Evolutionary conservation across 2,888 invertebrate genomes (phyloP).

Genomic region (Hypomecis punctinalis): DNA sequence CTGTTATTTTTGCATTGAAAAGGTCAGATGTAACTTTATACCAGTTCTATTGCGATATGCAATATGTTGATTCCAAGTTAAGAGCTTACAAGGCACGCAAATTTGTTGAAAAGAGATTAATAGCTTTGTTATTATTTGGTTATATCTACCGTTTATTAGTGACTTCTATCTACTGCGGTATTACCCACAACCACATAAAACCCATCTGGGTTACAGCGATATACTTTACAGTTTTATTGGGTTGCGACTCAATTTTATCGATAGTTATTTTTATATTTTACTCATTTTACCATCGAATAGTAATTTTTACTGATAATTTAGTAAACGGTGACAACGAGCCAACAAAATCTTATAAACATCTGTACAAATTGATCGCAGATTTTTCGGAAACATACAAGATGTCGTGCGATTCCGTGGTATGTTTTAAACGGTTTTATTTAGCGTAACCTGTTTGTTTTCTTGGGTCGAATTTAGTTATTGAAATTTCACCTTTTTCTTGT

Average conservation of each 20-base stretch:
- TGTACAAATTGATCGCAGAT: slow-evolving; percentile 6
- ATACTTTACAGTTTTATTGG: neutral
- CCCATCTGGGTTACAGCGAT: neutral
- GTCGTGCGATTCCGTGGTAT: neutral
- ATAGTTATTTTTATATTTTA: neutral
- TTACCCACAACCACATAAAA: neutral
- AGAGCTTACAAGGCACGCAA: neutral
- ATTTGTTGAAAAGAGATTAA: neutral
- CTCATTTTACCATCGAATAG: neutral
- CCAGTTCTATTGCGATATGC: neutral
- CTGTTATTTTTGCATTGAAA: neutral
- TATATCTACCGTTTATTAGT: neutral
- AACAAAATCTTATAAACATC: neutral
- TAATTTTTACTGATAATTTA: neutral
- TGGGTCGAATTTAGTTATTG: no score
- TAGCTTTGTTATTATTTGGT: neutral
- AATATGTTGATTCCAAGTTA: neutral
- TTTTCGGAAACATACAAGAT: neutral
- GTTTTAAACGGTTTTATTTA: no score
- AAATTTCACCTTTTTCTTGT: no score
- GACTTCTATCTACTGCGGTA: neutral
- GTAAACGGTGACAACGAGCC: neutral
- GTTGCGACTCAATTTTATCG: neutral
- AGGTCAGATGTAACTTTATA: neutral
- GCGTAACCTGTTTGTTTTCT: no score